Evolutionary conservation across 2,113 vertebrate genomes (phyloP).

Genomic region (Neotragus pygmaeus): DNA sequence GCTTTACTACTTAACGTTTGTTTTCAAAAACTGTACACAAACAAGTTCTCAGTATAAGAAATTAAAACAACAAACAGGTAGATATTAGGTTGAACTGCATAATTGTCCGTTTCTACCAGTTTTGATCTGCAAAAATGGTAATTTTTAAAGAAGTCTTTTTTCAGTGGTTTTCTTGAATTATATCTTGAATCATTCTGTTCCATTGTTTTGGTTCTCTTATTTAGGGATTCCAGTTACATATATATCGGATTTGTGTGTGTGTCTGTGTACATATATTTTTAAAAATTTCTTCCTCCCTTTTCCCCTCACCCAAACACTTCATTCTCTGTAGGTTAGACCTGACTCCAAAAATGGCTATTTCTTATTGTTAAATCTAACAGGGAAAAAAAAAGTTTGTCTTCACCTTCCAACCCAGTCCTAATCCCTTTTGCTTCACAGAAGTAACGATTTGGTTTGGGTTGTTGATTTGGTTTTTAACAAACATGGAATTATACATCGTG

Average conservation of each 20-base stretch:
- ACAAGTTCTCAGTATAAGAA: neutral
- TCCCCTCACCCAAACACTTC: neutral
- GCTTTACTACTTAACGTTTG: neutral
- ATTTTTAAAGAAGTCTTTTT: neutral
- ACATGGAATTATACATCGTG: neutral
- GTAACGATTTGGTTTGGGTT: neutral
- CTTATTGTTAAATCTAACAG: neutral
- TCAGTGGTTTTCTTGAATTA: neutral
- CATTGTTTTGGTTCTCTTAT: neutral
- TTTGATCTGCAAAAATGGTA: neutral
- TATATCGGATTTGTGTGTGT: neutral
- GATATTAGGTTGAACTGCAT: neutral
- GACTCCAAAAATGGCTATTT: neutral
- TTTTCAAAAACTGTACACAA: neutral
- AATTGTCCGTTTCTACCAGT: neutral
- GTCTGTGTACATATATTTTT: neutral
- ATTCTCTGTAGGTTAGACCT: neutral
- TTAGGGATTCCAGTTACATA: neutral
- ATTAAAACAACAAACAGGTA: neutral
- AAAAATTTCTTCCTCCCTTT: neutral
- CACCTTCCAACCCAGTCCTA: neutral
- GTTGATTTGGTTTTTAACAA: neutral
- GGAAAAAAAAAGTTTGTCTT: neutral
- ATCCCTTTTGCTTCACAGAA: neutral
- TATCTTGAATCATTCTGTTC: neutral